phyloP scores from a whole-genome alignment of 2,888 invertebrate species.

The Nomada fucata region DNA sequence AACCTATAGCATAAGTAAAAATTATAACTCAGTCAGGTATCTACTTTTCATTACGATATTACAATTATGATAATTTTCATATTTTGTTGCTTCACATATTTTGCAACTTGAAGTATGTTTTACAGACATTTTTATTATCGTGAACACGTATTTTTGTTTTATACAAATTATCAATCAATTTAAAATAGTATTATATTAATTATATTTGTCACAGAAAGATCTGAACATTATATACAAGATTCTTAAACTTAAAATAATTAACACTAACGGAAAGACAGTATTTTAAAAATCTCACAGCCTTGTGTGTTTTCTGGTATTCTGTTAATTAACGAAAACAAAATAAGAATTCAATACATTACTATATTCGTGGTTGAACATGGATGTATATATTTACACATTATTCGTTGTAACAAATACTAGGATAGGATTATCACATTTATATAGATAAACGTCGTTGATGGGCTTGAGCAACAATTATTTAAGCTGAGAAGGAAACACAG shows the following conservation, averaged over 20 bases:
- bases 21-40: background rate
- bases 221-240: background rate
- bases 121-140: background rate
- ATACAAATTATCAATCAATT: background rate
- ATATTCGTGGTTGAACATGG: background rate
- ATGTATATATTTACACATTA: conserved; percentile 2
- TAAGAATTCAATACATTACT: background rate
- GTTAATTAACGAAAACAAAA: too few relatives aligned
- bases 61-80: background rate
- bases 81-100: background rate
- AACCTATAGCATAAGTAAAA: background rate
- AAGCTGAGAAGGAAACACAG: background rate
- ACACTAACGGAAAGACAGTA: conserved; percentile 12
- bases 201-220: background rate
- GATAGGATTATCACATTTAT: background rate
- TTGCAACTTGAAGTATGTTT: background rate
- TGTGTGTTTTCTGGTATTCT: conserved; percentile 6
- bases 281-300: conserved; percentile 43
- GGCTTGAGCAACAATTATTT: conserved; percentile 28
- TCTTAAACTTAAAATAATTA: conserved; percentile 21
- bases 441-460: background rate
- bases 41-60: background rate
- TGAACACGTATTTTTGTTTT: background rate
- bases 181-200: background rate
- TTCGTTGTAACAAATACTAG: conserved; percentile 16